Evolutionary conservation across 2,797 vertebrate genomes (phyloP), one percentile per base, ranked within the genome.

Genomic region (Coccyzus lansbergi): DNA sequence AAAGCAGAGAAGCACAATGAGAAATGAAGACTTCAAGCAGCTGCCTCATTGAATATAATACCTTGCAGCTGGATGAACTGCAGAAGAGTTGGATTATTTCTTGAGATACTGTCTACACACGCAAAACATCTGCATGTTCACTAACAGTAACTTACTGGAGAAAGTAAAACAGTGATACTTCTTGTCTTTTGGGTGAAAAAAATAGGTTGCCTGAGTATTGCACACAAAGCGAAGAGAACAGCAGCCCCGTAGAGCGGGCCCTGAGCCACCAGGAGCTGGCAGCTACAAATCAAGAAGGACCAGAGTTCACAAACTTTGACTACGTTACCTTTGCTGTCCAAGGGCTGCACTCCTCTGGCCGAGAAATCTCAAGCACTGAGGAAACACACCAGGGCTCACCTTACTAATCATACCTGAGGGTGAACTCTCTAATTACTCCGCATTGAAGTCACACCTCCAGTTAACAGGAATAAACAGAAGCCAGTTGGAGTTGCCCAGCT

Each of bases 61-160:
- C 36, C 38, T 56, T 56, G 18, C 83, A 93, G 64, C 65, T 86
- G 79, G 62, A 56, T 44, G 77, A 93, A 76, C 26, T 80, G 70
- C 83, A 86, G 82, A 49, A 89, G 95, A 96, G 94, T 84, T 96
- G 92, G 77, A 58, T 82, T 80, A 55, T 40, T 87, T 92, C 69
- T 59, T 44, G 60, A 78, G 75, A 76, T 74, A 38, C 21, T 36
- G 14, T 72, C 25, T 51, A 49, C 24, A 83, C 28, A 77, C 34
- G 36, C 80, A 59, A 85, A 31, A 40, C 38, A 85, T 65, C 53
- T 81, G 46, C 33, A 48, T 34, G 62, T 22, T 67, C 68, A 82
- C 70, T 70, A 80, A 69, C 88, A 92, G 52, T 70, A 78, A 80
- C 51, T 64, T 92, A 86, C 48, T 59, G 78, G 65, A 85, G 34